Conservation (phyloP, 2,888 invertebrate species). For the Meta bourneti region DNA sequence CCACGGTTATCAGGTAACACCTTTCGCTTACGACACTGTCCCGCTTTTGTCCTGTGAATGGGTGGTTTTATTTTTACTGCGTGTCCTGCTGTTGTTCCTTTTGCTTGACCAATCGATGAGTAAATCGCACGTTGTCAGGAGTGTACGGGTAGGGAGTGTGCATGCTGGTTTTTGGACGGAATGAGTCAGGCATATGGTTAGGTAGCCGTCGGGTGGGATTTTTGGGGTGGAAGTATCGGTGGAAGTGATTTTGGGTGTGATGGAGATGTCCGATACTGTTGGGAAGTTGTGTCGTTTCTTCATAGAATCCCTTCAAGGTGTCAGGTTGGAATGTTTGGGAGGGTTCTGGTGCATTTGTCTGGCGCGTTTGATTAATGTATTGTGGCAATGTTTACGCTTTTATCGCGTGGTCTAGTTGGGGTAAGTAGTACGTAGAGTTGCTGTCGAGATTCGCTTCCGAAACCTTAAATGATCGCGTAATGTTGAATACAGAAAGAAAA, state of each 20-base stretch:
- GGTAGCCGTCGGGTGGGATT: background rate
- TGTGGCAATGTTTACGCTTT: too few species aligned
- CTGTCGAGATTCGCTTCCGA: too few species aligned
- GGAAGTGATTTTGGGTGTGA: background rate
- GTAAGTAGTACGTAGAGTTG: too few species aligned
- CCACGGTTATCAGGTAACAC: slow-evolving; percentile 56
- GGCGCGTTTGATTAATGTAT: too few species aligned
- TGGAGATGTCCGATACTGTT: background rate
- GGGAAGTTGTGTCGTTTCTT: background rate
- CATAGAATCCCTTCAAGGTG: background rate
- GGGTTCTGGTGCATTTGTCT: background rate
- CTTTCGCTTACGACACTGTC: background rate
- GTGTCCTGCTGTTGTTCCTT: background rate
- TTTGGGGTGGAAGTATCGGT: background rate
- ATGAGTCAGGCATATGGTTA: slow-evolving; percentile 7
- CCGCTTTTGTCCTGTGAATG: background rate
- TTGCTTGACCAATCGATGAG: slow-evolving; percentile 72
- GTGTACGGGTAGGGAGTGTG: slow-evolving; percentile 52
- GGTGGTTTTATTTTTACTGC: background rate
- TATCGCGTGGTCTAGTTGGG: too few species aligned
- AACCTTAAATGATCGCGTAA: too few species aligned
- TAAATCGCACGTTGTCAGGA: slow-evolving; percentile 61
- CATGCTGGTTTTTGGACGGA: background rate
- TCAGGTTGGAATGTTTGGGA: background rate
- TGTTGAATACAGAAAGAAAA: too few species aligned